Evolutionary conservation across 2,113 vertebrate genomes (phyloP).

Genomic region (Datnioides undecimradiatus): DNA sequence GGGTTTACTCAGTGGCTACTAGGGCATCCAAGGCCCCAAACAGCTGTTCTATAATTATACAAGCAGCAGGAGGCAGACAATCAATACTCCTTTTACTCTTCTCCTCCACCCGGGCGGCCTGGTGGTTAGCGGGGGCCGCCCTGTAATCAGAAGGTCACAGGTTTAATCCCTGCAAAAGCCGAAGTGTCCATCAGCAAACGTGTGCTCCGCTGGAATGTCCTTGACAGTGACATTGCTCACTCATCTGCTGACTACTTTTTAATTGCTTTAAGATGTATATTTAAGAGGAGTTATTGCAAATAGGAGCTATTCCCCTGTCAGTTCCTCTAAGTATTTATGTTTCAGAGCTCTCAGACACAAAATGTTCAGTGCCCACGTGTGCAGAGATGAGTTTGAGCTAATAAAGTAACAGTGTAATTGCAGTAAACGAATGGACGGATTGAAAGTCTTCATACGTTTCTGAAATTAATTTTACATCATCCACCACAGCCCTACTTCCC

Average conservation of each 20-base stretch:
- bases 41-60: constrained; percentile 72
- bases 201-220: constrained; percentile 43
- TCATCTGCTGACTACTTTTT: constrained; percentile 25
- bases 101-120: constrained; percentile 39
- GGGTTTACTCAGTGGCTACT: constrained; percentile 45
- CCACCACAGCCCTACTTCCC: not conserved
- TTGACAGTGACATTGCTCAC: constrained; percentile 63
- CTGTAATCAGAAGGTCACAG: constrained; percentile 56
- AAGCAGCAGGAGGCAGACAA: constrained; percentile 60
- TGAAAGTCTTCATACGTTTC: not conserved
- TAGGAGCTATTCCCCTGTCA: not conserved
- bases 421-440: not conserved
- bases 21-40: constrained; percentile 46
- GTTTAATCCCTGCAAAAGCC: constrained; percentile 55
- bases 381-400: not conserved
- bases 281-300: not conserved
- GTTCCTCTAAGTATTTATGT: not conserved
- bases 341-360: not conserved
- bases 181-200: constrained; percentile 28
- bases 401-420: not conserved
- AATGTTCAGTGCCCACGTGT: not conserved
- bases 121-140: constrained; percentile 23
- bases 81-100: constrained; percentile 62
- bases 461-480: not conserved
- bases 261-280: constrained; percentile 20